Percentiles rank a stretch among this genome's conserved stretches.
Conservation (phyloP, 2,888 invertebrate species). For the Synanthedon vespiformis region DNA sequence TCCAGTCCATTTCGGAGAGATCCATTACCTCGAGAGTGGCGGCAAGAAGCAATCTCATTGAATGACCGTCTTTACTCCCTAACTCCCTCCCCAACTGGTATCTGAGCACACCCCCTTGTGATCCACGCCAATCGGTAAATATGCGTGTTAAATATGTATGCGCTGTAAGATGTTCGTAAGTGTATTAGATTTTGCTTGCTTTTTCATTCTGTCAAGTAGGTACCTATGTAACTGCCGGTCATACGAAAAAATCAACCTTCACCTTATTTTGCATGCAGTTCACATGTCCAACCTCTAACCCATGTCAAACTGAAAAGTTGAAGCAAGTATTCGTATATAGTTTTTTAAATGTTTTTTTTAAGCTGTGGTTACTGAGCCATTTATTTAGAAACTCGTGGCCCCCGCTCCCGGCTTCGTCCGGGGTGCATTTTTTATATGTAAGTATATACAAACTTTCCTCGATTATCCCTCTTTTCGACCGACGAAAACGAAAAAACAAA, state of each 20-base stretch:
- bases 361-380: no score
- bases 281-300: no score
- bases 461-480: no score
- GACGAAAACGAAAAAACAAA: no score
- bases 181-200: slow-evolving; percentile 68
- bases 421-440: no score
- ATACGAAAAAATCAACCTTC: slow-evolving; percentile 8
- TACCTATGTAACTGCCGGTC: slow-evolving; percentile 22
- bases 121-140: slow-evolving; percentile 69
- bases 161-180: slow-evolving; percentile 64
- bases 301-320: no score
- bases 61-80: slow-evolving; percentile 63
- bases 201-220: slow-evolving; percentile 61
- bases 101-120: slow-evolving; percentile 28
- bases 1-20: slow-evolving; percentile 68
- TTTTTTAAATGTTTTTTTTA: no score
- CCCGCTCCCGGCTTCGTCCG: no score
- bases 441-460: no score
- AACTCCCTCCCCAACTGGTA: slow-evolving; percentile 21
- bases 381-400: no score
- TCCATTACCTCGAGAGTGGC: slow-evolving; percentile 68
- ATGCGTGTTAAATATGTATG: slow-evolving; percentile 72
- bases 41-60: slow-evolving; percentile 73
- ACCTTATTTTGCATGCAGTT: no score
- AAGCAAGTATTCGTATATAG: no score